phyloP scores from a whole-genome alignment of 2,888 invertebrate species.

The Hipparchia sbordonii region DNA sequence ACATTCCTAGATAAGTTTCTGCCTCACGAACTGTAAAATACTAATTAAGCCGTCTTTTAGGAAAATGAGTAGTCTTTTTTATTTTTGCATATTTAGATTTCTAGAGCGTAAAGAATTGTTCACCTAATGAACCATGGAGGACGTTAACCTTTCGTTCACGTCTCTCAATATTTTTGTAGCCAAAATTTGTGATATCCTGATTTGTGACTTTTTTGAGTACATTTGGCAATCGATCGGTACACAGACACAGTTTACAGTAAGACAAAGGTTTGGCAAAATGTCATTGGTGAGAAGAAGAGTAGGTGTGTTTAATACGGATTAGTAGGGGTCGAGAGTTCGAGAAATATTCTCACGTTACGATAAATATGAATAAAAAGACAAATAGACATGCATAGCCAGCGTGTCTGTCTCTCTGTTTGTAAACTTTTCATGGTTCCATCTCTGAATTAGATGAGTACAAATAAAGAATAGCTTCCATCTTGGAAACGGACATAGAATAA shows the following conservation, averaged over 20 bases:
- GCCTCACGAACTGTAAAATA: no score
- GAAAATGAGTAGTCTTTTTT: neutral
- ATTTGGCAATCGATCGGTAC: conserved; percentile 27
- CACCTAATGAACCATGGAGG: conserved; percentile 39
- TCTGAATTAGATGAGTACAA: no score
- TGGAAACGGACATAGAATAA: no score
- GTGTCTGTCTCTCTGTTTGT: no score
- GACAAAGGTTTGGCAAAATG: conserved; percentile 3
- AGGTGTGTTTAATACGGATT: neutral
- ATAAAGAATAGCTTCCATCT: no score
- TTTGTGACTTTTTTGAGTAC: conserved; percentile 27
- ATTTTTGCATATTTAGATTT: conserved; percentile 49
- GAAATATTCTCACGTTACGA: neutral
- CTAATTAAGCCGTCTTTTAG: neutral
- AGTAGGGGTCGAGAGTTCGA: neutral
- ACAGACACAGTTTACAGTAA: conserved; percentile 18
- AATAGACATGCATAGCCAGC: no score
- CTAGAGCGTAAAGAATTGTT: conserved; percentile 40
- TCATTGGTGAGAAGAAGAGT: neutral
- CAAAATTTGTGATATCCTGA: conserved; percentile 14
- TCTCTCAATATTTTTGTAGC: conserved; percentile 37
- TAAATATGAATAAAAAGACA: neutral
- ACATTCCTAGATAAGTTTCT: no score
- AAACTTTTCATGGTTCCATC: no score
- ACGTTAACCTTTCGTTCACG: conserved; percentile 39